Conservation (phyloP, 2,888 invertebrate genomes). For the Entomobrya multifasciata region DNA sequence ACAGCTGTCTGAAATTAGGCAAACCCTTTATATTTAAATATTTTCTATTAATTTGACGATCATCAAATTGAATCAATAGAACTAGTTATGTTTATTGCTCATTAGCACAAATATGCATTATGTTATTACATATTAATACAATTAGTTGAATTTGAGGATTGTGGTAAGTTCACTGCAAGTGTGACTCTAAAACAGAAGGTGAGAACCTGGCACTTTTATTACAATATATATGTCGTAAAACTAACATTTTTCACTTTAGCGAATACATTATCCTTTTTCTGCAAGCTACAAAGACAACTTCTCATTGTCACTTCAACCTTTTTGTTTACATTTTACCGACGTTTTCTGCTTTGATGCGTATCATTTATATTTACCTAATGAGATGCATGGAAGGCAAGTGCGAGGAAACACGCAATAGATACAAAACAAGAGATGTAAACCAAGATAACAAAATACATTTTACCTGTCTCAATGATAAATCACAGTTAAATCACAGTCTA, state of each 20-base stretch:
- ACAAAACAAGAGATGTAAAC: not conserved
- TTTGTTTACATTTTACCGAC: not conserved
- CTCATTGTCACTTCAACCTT: conserved; percentile 48
- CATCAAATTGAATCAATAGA: not conserved
- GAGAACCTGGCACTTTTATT: not conserved
- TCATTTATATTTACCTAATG: not conserved
- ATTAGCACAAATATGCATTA: not conserved
- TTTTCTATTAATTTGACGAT: not conserved
- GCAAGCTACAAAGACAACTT: conserved; percentile 31
- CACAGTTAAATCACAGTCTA: not conserved
- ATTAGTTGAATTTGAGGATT: not conserved
- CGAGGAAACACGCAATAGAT: not conserved
- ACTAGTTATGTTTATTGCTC: not conserved
- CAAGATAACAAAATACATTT: not conserved
- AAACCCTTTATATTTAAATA: not conserved
- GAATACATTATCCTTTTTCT: not conserved
- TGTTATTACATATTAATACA: no score
- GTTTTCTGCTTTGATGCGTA: not conserved
- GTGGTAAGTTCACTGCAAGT: not conserved
- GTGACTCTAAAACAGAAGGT: not conserved
- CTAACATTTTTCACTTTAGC: no score
- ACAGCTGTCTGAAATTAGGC: not conserved
- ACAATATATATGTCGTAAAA: not conserved
- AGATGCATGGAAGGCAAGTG: not conserved
- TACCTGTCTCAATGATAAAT: not conserved